Base-by-base conservation (phyloP, 2,888 invertebrate species). In the Timandra comae region DNA sequence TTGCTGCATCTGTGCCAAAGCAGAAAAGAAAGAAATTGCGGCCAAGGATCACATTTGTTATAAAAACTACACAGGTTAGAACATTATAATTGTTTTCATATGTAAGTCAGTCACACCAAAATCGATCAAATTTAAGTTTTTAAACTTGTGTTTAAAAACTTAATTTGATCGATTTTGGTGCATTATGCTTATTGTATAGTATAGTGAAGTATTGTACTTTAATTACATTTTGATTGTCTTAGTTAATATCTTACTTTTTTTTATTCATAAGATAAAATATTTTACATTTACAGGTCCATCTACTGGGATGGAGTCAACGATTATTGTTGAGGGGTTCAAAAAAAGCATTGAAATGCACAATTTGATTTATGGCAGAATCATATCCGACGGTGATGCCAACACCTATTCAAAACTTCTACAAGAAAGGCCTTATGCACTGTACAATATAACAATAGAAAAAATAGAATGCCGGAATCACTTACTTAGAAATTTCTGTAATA, bases 1-100 rank as follows among this genome's bases (percentile, higher is more conserved):
- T 26, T 48, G 46, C 13, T 40, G 26, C 13, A 45, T 39, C 7
- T 52, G 52, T 30, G 44, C 40, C 1, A 20, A 25, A 21, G 46
- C 46, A 16, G 25, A 27, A 19, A 30, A 13, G 7, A 24, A 24
- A n/a, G n/a, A n/a, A n/a, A n/a, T n/a, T n/a, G n/a, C n/a, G n/a
- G n/a, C n/a, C n/a, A n/a, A n/a, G n/a, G 10, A 13, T 1, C 46
- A 52, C 12, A 20, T 6, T 2, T 48, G 44, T 13, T 35, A 24
- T 12, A 42, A 32, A 38, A 47, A 44, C 24, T 38, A 40, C 27
- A 11, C 8, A 6, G 38, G 44, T 8, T n/a, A 22, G 8, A n/a
- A 22, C 8, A 22, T n/a, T 3, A 22, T 5, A 22, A 22, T n/a
- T 3, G 3, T 5, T 22, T 22, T n/a, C 22, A 7, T 7, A 22